Conservation (phyloP, 2,888 invertebrate genomes). For the Lepidochitona cinerea region DNA sequence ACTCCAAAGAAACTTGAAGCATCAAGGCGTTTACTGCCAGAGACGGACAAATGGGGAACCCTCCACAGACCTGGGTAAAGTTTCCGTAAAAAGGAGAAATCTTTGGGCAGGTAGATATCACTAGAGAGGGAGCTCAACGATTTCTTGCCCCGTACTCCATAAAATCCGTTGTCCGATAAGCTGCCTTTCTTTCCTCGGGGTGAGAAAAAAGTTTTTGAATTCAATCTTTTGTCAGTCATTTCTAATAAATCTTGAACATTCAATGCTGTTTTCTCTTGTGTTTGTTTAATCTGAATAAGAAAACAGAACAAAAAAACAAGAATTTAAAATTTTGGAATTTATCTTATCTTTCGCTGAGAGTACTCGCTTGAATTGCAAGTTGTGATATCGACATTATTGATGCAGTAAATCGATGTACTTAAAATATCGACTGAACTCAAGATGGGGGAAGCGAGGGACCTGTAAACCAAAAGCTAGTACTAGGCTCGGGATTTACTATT, state of each 20-base stretch:
- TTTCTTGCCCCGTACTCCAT: background rate
- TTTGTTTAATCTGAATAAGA: too few species aligned
- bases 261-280: too few species aligned
- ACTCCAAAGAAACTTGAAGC: background rate
- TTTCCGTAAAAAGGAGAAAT: background rate
- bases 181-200: background rate
- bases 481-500: too few species aligned
- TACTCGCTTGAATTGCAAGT: too few species aligned
- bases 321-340: too few species aligned
- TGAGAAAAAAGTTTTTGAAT: background rate
- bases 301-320: too few species aligned
- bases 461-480: too few species aligned
- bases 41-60: background rate
- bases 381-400: too few species aligned
- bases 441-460: too few species aligned
- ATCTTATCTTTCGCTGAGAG: too few species aligned
- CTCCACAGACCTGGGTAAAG: background rate
- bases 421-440: too few species aligned
- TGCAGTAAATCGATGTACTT: too few species aligned
- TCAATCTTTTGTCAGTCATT: background rate
- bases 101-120: background rate
- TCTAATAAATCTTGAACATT: background rate
- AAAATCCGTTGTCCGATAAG: background rate
- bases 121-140: background rate
- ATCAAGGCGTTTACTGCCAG: background rate